Evolutionary conservation across 2,113 vertebrate genomes (phyloP), one percentile per base, ranked within the genome.

Genomic region (Microtus ochrogaster): DNA sequence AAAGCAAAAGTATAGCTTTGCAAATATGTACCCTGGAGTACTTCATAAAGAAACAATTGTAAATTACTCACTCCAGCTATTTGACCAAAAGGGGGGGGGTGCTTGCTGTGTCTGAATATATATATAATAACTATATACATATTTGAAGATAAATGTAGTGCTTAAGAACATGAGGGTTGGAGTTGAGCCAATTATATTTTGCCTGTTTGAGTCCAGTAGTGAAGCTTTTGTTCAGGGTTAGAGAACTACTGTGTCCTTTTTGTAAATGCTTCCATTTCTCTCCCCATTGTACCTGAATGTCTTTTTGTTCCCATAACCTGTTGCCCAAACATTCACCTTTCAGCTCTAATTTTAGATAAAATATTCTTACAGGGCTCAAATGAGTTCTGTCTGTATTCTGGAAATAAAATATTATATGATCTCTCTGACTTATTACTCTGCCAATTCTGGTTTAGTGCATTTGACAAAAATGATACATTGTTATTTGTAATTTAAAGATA

Each of bases 401-500:
- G 70, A 96, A 85, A 77, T 83, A 77, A 93, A 93, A 90, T 87
- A 74, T 72, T 91, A 9, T 77, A 92, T 16, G 73, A 41, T 77
- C 70, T 78, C 30, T 95, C n/a, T 92, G 63, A 89, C 63, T 81
- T 92, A 28, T 92, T 93, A 86, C 49, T 39, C 95, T 91, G 81
- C 52, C 72, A 94, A 49, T 72, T 92, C 30, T 93, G 52, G 11
- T 84, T 90, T 97, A 94, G 92, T 94, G 94, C 55, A 91, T 91
- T 63, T 88, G 93, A 49, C 85, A 74, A 87, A 96, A 95, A 81
- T 85, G 81, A 1, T 73, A 63, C 30, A 41, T 58, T 91, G 65
- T 77, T 78, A 61, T 83, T 96, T 97, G 91, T 96, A 96, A 91
- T 95, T 97, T 92, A 88, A 82, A 91, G 72, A 78, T 9, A 94